Percentiles rank a stretch among this genome's conserved stretches.
These are phyloP conservation scores for Fratercula arctica DNA, from an alignment of 2,797 vertebrate genomes.

Conservation along the genomic window DNA sequence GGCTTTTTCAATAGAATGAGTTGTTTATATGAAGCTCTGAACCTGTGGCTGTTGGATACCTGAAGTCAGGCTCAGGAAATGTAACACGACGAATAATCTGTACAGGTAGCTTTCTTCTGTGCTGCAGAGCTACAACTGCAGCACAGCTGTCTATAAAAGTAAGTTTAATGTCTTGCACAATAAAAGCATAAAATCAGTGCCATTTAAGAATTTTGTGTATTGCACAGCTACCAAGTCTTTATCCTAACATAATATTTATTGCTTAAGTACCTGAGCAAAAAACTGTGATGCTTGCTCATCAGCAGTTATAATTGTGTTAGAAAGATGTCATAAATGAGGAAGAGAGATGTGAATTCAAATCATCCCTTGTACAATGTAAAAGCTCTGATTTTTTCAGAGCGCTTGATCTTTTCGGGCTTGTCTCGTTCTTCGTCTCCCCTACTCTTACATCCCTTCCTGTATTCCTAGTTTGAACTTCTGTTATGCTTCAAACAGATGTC, in stretches of 20 bases:
- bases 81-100: background rate
- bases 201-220: background rate
- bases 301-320: background rate
- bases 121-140: background rate
- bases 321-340: background rate
- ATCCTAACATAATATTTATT: background rate
- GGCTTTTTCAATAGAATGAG: background rate
- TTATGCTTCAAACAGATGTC: background rate
- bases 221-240: background rate
- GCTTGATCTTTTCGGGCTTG: background rate
- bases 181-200: background rate
- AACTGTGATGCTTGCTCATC: background rate
- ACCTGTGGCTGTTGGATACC: background rate
- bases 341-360: background rate
- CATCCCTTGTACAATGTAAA: fast-evolving
- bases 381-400: background rate
- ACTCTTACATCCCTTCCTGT: background rate
- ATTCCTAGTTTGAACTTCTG: background rate
- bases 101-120: background rate
- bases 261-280: background rate
- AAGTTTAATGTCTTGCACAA: background rate
- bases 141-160: background rate
- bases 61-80: background rate
- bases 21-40: background rate
- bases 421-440: background rate